Percentiles rank a stretch among this genome's conserved stretches.
phyloP scores from a whole-genome alignment of 2,797 vertebrate species.

The Sebastes hubbsi region DNA sequence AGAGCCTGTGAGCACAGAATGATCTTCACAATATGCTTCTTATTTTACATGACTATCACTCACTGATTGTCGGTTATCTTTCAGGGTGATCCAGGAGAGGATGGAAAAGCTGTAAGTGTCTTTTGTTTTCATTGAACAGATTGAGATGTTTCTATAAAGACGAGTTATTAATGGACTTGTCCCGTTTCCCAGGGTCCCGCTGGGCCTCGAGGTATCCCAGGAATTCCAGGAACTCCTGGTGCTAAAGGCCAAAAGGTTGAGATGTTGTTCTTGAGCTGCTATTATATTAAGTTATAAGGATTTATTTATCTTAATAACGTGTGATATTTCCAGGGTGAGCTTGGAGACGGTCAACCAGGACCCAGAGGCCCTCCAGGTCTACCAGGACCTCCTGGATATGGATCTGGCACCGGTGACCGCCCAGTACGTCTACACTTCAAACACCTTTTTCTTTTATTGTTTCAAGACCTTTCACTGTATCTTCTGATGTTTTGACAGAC shows the following conservation, averaged over 20 bases:
- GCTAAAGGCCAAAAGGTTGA: constrained; percentile 90
- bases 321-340: constrained; percentile 84
- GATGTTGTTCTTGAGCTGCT: not conserved
- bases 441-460: not conserved
- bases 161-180: not conserved
- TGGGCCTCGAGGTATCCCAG: constrained; percentile 86
- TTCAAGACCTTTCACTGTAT: not conserved
- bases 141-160: not conserved
- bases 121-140: not conserved
- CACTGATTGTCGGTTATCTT: not conserved
- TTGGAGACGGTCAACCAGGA: constrained; percentile 80
- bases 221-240: constrained; percentile 82
- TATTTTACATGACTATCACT: not conserved
- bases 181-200: constrained; percentile 80
- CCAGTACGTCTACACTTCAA: constrained; percentile 56
- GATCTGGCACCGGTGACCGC: constrained; percentile 61
- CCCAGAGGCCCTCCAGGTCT: constrained; percentile 87
- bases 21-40: accelerated
- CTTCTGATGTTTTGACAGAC: constrained; percentile 69
- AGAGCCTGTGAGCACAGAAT: constrained; percentile 82
- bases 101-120: constrained; percentile 87
- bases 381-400: constrained; percentile 86
- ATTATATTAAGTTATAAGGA: not conserved
- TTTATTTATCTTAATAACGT: not conserved
- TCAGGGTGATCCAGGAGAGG: constrained; percentile 91